phyloP scores from a whole-genome alignment of 2,797 vertebrate genomes.

The Masticophis lateralis region DNA sequence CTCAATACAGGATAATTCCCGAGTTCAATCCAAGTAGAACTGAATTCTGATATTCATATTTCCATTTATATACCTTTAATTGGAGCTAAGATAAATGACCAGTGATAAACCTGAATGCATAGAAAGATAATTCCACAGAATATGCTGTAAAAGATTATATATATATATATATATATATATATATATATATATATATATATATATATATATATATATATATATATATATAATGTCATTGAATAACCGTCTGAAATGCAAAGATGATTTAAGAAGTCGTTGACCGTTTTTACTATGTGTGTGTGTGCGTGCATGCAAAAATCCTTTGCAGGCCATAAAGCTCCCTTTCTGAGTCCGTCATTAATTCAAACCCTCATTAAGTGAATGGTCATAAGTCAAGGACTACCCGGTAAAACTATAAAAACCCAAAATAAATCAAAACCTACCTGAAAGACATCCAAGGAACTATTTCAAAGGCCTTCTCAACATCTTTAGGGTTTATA shows the following conservation, averaged over 20 bases:
- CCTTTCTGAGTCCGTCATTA: not conserved
- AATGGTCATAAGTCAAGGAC: not conserved
- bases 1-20: not conserved
- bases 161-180: no score
- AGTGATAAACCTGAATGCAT: not conserved
- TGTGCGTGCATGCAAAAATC: not conserved
- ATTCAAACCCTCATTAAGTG: not conserved
- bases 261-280: not conserved
- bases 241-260: not conserved
- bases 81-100: not conserved
- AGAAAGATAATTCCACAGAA: not conserved
- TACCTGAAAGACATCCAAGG: not conserved
- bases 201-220: no score
- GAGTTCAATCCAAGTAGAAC: not conserved
- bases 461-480: not conserved
- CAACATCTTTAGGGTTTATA: not conserved
- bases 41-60: not conserved
- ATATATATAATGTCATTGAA: no score
- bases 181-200: not conserved
- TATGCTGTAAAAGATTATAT: not conserved
- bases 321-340: not conserved
- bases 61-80: not conserved
- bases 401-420: not conserved
- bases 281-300: not conserved
- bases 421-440: not conserved